Evolutionary conservation across 2,797 vertebrate genomes (phyloP), one percentile per base, ranked within the genome.

Genomic region (Eleutherodactylus coqui): DNA sequence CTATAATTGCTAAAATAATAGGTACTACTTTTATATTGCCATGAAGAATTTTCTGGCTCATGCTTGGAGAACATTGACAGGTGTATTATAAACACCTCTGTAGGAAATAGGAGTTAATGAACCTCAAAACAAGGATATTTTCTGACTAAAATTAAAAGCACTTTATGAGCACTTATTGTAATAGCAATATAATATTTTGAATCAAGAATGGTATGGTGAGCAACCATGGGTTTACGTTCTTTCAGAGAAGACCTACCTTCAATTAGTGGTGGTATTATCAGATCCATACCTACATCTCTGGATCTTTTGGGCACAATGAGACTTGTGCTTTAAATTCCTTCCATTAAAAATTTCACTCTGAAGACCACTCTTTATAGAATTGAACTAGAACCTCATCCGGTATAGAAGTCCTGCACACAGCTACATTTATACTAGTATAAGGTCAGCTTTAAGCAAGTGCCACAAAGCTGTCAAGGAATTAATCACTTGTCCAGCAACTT

Each of bases 1-100:
- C 82, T 67, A 73, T 79, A 83, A 87, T 84, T 83, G 86, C 75
- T 87, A 84, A 87, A 84, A 76, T 85, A 85, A 84, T 80, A 87
- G 67, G 79, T 70, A 75, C 60, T 69, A 58, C 82, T 76, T 75
- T 69, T 64, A 85, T 80, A 87, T 85, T 58, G 76, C 81, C 82
- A 85, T 87, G 84, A 87, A 43, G 76, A 49, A 79, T 67, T 81
- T 75, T 67, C n/a, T 75, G 77, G 69, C 13, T 53, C 69, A 58
- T 36, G 69, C 75, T 84, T 58, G 77, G 53, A 76, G 49, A 64
- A 36, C 47, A 45, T 53, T 87, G 86, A 87, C 75, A 79, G 80
- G 49, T 77, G n/a, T 72, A 53, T 58, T 51, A 60, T 60, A 78
- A 80, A 78, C 80, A 77, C 60, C 79, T 77, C 79, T 53, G 58